Evolutionary conservation across 2,113 vertebrate species (phyloP).

Genomic region (Synodontis membranacea): DNA sequence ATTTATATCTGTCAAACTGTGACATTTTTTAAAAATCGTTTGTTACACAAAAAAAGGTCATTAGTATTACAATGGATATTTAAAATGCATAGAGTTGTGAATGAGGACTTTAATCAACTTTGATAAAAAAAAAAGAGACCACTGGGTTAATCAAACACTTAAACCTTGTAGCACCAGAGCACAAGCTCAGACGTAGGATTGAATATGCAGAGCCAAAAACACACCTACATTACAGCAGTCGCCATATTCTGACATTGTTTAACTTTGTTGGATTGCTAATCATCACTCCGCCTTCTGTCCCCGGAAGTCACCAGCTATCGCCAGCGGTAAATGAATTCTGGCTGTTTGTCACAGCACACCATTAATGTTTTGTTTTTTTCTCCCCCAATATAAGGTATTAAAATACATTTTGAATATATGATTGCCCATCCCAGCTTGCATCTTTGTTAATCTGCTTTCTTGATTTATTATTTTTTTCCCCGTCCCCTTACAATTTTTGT

Average conservation of each 20-base stretch:
- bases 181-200: background rate
- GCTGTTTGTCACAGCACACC: too few species aligned
- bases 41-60: background rate
- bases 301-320: background rate
- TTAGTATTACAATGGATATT: background rate
- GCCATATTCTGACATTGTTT: too few species aligned
- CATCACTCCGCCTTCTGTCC: background rate
- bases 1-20: background rate
- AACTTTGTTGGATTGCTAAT: too few species aligned
- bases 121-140: background rate
- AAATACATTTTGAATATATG: background rate
- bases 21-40: background rate
- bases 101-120: background rate
- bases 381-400: background rate
- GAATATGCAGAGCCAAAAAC: background rate
- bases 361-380: background rate
- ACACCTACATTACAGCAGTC: background rate
- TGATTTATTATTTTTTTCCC: background rate
- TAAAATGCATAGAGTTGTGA: background rate
- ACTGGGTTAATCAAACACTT: background rate
- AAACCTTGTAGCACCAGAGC: too few species aligned
- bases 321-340: background rate
- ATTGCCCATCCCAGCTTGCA: background rate
- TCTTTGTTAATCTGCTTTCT: background rate
- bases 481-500: constrained; percentile 1